phyloP scores from a whole-genome alignment of 2,797 vertebrate genomes.

The Chromobotia macracanthus region DNA sequence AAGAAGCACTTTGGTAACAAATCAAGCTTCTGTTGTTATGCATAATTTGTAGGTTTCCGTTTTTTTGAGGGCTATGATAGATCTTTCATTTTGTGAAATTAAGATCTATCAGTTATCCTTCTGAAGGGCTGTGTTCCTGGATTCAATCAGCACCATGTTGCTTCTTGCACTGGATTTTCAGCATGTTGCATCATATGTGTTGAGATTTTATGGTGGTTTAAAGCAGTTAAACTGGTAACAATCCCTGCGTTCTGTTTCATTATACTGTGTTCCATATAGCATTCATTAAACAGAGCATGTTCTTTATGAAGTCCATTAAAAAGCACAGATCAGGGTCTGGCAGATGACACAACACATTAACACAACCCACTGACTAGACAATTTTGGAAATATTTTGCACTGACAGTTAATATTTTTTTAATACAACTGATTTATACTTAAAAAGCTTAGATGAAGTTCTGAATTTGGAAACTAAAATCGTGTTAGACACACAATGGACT shows the following conservation, averaged over 20 bases:
- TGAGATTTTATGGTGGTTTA: not conserved
- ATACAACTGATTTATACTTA: not conserved
- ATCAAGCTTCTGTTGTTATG: no score
- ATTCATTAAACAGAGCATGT: not conserved
- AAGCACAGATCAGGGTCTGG: not conserved
- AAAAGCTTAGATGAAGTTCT: constrained; percentile 10
- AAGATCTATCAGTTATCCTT: not conserved
- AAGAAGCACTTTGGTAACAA: no score
- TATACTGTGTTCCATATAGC: not conserved
- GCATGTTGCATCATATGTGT: not conserved
- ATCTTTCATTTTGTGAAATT: no score
- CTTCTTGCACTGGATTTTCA: not conserved
- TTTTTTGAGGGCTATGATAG: not conserved
- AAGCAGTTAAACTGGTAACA: not conserved
- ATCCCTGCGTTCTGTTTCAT: not conserved
- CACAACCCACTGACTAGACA: no score
- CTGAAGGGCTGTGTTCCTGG: not conserved
- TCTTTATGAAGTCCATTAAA: not conserved
- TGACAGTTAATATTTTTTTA: not conserved
- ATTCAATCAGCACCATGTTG: not conserved
- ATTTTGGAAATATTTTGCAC: not conserved
- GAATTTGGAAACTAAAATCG: not conserved
- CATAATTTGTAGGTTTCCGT: no score
- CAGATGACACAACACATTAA: no score
- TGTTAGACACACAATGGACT: constrained; percentile 15